phyloP scores from a whole-genome alignment of 1,140 invertebrate genomes.

The Euura lappo region DNA sequence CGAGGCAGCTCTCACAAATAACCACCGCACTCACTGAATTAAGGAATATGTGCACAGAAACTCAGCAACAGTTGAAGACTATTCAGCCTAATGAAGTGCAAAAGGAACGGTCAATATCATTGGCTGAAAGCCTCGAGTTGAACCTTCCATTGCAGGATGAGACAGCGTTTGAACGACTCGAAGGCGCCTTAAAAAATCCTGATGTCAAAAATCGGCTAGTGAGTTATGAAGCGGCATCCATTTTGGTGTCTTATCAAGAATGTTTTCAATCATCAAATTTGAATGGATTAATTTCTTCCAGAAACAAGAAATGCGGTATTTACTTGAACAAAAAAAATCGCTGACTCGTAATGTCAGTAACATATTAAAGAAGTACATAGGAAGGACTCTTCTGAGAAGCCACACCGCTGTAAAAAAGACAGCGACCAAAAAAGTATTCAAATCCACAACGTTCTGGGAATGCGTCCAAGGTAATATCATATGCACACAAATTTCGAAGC shows the following conservation, averaged over 20 bases:
- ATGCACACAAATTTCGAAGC: too few relatives aligned
- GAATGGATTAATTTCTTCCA: background rate
- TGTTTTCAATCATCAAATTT: too few relatives aligned
- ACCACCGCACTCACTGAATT: too few relatives aligned
- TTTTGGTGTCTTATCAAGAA: too few relatives aligned
- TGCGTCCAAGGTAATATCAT: background rate
- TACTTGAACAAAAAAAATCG: background rate
- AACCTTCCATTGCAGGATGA: background rate
- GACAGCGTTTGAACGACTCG: background rate
- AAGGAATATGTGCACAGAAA: too few relatives aligned
- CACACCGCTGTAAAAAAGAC: background rate
- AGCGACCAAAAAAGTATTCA: background rate
- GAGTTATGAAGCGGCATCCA: too few relatives aligned
- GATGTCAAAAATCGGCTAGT: background rate
- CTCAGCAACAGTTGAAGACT: too few relatives aligned
- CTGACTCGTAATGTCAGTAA: background rate
- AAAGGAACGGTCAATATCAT: too few relatives aligned
- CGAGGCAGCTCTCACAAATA: too few relatives aligned
- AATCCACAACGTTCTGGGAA: background rate
- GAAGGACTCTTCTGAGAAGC: background rate
- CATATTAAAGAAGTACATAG: background rate
- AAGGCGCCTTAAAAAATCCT: background rate
- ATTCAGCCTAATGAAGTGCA: too few relatives aligned
- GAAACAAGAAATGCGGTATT: background rate
- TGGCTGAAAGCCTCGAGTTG: background rate